Conservation (phyloP, 2,888 invertebrate species). For the Synergus japonicus region DNA sequence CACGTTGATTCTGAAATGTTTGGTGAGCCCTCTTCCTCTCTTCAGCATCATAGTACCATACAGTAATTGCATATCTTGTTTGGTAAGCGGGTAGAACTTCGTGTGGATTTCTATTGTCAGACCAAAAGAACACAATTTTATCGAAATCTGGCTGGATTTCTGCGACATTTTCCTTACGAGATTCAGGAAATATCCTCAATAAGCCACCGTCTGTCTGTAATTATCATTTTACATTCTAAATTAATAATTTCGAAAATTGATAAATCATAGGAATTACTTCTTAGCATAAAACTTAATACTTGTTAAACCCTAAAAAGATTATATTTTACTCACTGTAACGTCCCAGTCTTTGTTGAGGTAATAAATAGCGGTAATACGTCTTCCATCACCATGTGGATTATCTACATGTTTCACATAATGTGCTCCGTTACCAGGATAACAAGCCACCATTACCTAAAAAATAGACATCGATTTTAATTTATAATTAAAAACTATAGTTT, state of each 20-base stretch:
- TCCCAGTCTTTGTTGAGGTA: slow-evolving; percentile 98
- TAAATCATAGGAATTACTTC: no score
- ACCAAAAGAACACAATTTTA: slow-evolving; percentile 97
- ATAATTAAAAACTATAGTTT: no score
- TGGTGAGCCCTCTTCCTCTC: slow-evolving; percentile 87
- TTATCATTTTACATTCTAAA: slow-evolving; percentile 2
- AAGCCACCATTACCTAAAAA: slow-evolving; percentile 97
- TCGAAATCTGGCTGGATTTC: slow-evolving; percentile 97
- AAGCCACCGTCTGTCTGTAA: slow-evolving; percentile 86
- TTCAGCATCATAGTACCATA: slow-evolving; percentile 94
- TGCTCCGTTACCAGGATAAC: slow-evolving; percentile 96
- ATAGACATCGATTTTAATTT: slow-evolving; percentile 48
- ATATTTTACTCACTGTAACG: slow-evolving; percentile 81
- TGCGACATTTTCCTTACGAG: slow-evolving; percentile 88
- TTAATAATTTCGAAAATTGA: no score
- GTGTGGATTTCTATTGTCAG: slow-evolving; percentile 96
- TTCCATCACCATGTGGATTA: slow-evolving; percentile 97
- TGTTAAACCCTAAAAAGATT: not conserved
- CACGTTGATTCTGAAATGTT: slow-evolving; percentile 80
- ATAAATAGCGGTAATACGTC: slow-evolving; percentile 98
- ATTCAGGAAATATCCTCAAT: slow-evolving; percentile 94
- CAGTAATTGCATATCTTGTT: slow-evolving; percentile 93
- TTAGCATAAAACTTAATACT: no score
- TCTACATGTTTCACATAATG: slow-evolving; percentile 98
- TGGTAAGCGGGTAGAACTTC: slow-evolving; percentile 95